phyloP scores from a whole-genome alignment of 2,888 invertebrate species.

The Clostera curtula region DNA sequence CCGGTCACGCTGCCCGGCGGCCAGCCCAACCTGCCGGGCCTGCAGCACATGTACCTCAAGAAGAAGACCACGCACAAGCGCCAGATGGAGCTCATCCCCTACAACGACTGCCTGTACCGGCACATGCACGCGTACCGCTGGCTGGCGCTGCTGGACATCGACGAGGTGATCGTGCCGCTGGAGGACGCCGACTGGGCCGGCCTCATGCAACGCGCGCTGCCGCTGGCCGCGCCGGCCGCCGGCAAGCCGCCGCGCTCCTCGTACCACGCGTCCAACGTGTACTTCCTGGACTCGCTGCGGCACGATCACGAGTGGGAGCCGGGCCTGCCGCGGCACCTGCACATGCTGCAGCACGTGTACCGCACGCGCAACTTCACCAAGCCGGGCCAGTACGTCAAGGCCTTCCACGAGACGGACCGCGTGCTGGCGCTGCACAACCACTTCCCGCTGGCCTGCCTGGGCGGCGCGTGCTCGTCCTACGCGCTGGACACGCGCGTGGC shows the following conservation, averaged over 20 bases:
- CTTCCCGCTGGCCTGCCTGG: conserved; percentile 91
- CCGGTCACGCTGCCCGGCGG: conserved; percentile 91
- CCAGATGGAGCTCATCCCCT: conserved; percentile 95
- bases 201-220: conserved; percentile 82
- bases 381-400: conserved; percentile 94
- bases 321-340: conserved; percentile 89
- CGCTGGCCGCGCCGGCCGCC: conserved; percentile 75
- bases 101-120: conserved; percentile 96
- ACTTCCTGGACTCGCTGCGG: conserved; percentile 91
- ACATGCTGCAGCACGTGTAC: conserved; percentile 95
- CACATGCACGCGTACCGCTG: conserved; percentile 93
- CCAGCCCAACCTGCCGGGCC: conserved; percentile 91
- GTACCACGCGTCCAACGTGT: conserved; percentile 93
- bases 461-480: conserved; percentile 89
- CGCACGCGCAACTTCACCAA: conserved; percentile 93
- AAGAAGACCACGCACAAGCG: conserved; percentile 95
- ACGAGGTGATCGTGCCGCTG: conserved; percentile 95
- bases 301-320: conserved; percentile 86
- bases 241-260: conserved; percentile 78
- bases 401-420: conserved; percentile 93
- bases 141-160: conserved; percentile 93
- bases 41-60: conserved; percentile 91
- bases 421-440: conserved; percentile 94
- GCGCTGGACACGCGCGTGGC: conserved; percentile 88
- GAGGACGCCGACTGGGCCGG: conserved; percentile 83